A percentile compares a stretch with the other conserved stretches of the same genome.
Conservation (phyloP, 2,113 vertebrate genomes). For the Nibea albiflora region DNA sequence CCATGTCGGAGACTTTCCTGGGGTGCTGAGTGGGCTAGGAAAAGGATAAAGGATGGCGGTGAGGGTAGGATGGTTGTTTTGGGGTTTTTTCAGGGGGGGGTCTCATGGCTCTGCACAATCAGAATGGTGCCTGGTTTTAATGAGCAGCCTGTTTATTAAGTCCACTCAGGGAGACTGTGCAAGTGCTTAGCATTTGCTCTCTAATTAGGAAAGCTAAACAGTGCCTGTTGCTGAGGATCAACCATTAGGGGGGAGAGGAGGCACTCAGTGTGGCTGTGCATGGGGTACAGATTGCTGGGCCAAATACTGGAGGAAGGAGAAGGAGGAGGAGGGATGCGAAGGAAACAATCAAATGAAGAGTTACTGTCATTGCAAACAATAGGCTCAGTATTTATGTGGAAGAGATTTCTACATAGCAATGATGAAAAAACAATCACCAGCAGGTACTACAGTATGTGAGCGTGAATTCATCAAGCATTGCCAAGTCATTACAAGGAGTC, state of each 20-base stretch:
- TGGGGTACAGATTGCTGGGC: slow-evolving; percentile 38
- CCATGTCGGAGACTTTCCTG: background rate
- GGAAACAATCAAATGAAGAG: slow-evolving; percentile 20
- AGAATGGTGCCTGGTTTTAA: slow-evolving; percentile 76
- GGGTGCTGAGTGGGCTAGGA: slow-evolving; percentile 12
- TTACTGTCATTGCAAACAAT: slow-evolving; percentile 43
- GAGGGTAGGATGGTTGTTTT: slow-evolving; percentile 1
- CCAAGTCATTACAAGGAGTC: slow-evolving; percentile 58
- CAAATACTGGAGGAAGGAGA: slow-evolving; percentile 15
- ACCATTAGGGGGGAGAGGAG: slow-evolving; percentile 39
- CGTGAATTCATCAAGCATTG: background rate
- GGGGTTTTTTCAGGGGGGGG: background rate
- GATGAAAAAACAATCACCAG: slow-evolving; percentile 44
- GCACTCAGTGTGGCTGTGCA: slow-evolving; percentile 37
- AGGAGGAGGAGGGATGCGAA: background rate
- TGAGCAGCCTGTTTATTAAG: slow-evolving; percentile 81
- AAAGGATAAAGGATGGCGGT: background rate
- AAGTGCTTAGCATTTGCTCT: slow-evolving; percentile 81
- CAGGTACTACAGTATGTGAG: slow-evolving; percentile 13
- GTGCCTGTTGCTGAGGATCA: slow-evolving; percentile 70
- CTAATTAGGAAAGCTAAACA: slow-evolving; percentile 84
- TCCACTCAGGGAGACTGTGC: slow-evolving; percentile 79
- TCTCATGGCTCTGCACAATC: slow-evolving; percentile 57
- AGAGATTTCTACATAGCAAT: slow-evolving; percentile 23
- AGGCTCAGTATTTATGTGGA: background rate